Evolutionary conservation across 2,797 vertebrate species (phyloP).

Genomic region (Hemibagrus guttatus): DNA sequence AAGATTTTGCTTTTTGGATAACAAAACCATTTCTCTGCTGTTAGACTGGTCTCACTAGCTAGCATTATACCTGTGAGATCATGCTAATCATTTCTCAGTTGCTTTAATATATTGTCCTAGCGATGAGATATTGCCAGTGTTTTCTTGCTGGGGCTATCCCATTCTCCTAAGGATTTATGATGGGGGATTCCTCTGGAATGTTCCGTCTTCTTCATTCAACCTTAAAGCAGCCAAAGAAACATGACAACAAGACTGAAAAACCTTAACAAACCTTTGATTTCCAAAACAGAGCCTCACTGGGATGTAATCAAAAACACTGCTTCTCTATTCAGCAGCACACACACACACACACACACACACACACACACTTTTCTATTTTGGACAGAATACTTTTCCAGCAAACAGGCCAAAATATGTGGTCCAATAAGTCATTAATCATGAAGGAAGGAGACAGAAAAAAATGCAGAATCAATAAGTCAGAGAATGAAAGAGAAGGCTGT

Average conservation of each 20-base stretch:
- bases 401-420: slow-evolving; percentile 43
- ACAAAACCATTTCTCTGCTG: background rate
- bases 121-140: background rate
- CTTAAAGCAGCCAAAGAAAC: slow-evolving; percentile 47
- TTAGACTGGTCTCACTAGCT: background rate
- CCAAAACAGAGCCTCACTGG: slow-evolving; percentile 55
- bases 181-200: slow-evolving; percentile 54
- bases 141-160: slow-evolving; percentile 61
- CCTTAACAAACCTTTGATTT: slow-evolving; percentile 43
- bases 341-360: slow-evolving; percentile 22
- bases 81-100: background rate
- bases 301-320: slow-evolving; percentile 51
- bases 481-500: background rate
- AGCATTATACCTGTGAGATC: background rate
- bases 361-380: slow-evolving; percentile 46
- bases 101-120: background rate
- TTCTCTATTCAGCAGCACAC: slow-evolving; percentile 31
- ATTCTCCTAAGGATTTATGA: slow-evolving; percentile 45
- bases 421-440: slow-evolving; percentile 54
- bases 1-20: background rate
- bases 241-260: slow-evolving; percentile 49
- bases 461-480: slow-evolving; percentile 11
- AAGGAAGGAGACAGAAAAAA: slow-evolving; percentile 39
- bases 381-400: slow-evolving; percentile 46
- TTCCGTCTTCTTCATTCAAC: slow-evolving; percentile 58